Conservation (phyloP, 2,113 vertebrate genomes). For the Nannospalax galili region DNA sequence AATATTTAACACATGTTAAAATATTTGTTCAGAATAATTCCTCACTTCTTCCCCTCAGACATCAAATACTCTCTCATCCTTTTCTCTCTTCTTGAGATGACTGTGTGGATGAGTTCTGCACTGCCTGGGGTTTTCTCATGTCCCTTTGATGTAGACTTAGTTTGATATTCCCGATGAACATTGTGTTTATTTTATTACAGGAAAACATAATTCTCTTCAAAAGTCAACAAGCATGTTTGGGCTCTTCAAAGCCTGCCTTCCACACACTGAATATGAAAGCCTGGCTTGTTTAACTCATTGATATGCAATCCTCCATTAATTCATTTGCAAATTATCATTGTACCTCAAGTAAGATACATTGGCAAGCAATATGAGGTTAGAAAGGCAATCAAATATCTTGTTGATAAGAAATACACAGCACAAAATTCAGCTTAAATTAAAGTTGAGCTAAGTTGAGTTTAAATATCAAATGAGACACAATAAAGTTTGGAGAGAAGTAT, state of each 20-base stretch:
- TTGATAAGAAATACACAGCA: not conserved
- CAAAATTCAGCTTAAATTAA: not conserved
- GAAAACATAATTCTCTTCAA: conserved; percentile 67
- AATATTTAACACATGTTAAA: conserved; percentile 40
- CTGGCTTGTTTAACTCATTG: conserved; percentile 61
- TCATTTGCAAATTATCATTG: conserved; percentile 22
- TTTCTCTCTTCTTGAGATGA: conserved; percentile 44
- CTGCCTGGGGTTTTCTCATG: conserved; percentile 42
- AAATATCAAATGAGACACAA: not conserved
- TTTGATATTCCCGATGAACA: conserved; percentile 72
- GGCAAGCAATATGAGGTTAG: conserved; percentile 8
- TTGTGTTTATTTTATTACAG: conserved; percentile 73
- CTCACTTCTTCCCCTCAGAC: not conserved
- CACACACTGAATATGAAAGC: conserved; percentile 4
- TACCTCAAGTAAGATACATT: not conserved
- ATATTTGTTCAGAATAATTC: conserved; percentile 13
- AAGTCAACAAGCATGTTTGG: conserved; percentile 60
- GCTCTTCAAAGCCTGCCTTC: conserved; percentile 59
- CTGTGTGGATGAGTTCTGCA: conserved; percentile 36
- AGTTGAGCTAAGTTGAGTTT: not conserved
- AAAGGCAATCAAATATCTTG: conserved; percentile 36
- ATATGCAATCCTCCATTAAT: conserved; percentile 48
- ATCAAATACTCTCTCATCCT: not conserved
- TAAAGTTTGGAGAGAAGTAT: not conserved
- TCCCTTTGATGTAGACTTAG: conserved; percentile 67